These are phyloP conservation scores for Mizuhopecten yessoensis DNA, from an alignment of 1,140 invertebrate genomes.

Conservation along the genomic window DNA sequence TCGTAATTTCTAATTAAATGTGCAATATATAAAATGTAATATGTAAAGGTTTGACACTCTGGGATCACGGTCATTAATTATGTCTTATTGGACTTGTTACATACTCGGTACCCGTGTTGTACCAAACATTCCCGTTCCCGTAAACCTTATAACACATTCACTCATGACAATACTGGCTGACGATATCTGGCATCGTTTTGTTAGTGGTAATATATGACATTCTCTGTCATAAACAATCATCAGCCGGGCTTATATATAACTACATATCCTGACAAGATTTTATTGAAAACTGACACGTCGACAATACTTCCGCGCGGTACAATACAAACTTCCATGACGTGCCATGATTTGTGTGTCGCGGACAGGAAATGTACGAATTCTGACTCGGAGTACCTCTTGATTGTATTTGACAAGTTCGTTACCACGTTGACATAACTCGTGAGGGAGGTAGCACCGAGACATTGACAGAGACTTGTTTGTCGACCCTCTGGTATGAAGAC, in stretches of 20 bases:
- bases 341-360: not conserved
- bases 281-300: not conserved
- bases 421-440: not conserved
- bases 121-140: too few species aligned
- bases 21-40: not conserved
- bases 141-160: not conserved
- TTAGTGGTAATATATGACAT: not conserved
- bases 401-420: not conserved
- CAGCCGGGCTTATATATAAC: not conserved
- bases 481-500: not conserved
- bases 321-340: not conserved
- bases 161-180: not conserved
- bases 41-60: not conserved
- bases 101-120: not conserved
- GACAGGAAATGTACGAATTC: not conserved
- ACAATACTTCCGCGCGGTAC: not conserved
- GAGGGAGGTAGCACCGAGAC: not conserved
- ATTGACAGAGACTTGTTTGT: not conserved
- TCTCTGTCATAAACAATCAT: not conserved
- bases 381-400: not conserved
- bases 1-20: not conserved
- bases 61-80: not conserved
- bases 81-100: too few species aligned
- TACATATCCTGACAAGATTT: slow-evolving; percentile 1
- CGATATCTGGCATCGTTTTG: not conserved